phyloP scores from a whole-genome alignment of 2,113 vertebrate genomes.

The Sprattus sprattus region DNA sequence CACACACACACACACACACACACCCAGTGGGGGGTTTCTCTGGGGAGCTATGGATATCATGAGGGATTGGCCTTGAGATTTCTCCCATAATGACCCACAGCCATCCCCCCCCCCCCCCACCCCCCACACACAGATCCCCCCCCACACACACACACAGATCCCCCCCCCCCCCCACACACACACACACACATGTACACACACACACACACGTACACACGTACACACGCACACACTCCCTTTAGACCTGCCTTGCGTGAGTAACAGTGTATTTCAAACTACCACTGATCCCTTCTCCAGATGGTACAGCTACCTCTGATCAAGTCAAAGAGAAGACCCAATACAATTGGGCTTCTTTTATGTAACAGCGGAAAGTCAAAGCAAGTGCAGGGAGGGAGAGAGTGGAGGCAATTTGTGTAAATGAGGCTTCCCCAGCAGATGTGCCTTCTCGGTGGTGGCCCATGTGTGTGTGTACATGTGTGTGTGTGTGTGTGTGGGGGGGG shows the following conservation, averaged over 20 bases:
- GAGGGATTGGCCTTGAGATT: no score
- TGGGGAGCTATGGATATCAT: constrained; percentile 60
- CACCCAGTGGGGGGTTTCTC: constrained; percentile 51
- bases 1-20: no score
- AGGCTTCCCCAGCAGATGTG: neutral
- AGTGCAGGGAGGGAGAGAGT: neutral
- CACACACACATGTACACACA: neutral
- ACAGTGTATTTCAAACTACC: neutral
- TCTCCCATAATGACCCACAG: constrained; percentile 1
- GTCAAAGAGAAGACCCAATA: neutral
- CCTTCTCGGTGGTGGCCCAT: neutral
- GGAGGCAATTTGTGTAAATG: neutral
- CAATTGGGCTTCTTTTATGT: neutral
- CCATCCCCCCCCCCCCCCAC: neutral
- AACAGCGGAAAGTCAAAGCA: neutral
- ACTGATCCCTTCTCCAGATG: neutral
- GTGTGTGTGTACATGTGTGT: neutral
- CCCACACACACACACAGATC: neutral
- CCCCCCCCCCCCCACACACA: no score
- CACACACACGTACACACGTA: no score
- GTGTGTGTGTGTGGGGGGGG: neutral
- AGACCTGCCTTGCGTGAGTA: neutral
- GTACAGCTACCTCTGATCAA: neutral
- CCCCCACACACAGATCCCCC: no score
- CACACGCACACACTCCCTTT: no score